A percentile compares a stretch with the other conserved stretches of the same genome.
Conservation (phyloP, 1,140 invertebrate genomes). For the Lepidostoma basale region DNA sequence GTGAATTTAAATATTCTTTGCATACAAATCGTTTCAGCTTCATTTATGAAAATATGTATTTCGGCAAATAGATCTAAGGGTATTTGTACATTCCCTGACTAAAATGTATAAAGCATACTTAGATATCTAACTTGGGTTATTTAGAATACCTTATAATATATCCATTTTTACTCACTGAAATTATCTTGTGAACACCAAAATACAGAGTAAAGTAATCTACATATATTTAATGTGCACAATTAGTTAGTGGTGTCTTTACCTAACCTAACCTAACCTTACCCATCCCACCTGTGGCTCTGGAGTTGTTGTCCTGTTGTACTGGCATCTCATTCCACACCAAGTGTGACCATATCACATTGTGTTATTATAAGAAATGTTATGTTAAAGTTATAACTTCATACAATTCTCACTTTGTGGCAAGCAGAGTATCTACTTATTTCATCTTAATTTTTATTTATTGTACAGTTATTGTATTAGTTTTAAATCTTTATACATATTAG, state of each 20-base stretch:
- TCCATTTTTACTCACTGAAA: too few species aligned
- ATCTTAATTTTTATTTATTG: constrained; percentile 43
- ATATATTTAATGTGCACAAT: constrained; percentile 18
- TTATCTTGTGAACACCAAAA: constrained; percentile 29
- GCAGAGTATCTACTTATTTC: constrained; percentile 36
- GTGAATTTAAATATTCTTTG: too few species aligned
- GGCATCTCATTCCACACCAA: constrained; percentile 28
- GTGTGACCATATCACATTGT: constrained; percentile 19
- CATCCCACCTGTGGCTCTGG: background rate
- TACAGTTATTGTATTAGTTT: constrained; percentile 46
- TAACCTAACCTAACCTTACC: too few species aligned
- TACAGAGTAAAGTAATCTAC: background rate
- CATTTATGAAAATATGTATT: background rate
- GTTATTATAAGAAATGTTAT: constrained; percentile 18
- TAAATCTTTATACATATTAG: constrained; percentile 40
- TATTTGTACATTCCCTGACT: background rate
- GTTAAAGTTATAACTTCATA: constrained; percentile 19
- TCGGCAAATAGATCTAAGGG: background rate
- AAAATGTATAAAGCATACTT: background rate
- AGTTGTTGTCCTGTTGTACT: background rate
- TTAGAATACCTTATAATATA: too few species aligned
- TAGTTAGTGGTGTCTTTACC: background rate
- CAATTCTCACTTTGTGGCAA: constrained; percentile 27
- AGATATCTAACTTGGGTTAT: too few species aligned
- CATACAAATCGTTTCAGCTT: too few species aligned